A percentile compares a stretch with the other conserved stretches of the same genome.
These are phyloP conservation scores for Tetragonula carbonaria DNA, from an alignment of 2,888 invertebrate genomes.

Conservation along the genomic window DNA sequence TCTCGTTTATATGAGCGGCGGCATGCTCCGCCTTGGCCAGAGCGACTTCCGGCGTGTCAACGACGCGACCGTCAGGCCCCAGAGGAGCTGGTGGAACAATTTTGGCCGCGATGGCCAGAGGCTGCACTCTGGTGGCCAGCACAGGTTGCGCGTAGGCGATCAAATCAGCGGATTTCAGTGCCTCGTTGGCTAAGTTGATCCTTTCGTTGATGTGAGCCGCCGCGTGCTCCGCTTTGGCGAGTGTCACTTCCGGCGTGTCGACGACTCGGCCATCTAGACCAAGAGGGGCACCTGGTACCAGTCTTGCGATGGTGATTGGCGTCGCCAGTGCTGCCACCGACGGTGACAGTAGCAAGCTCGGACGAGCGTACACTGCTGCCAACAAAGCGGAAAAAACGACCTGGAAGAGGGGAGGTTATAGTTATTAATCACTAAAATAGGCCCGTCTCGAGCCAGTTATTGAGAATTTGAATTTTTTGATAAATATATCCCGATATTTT, in stretches of 20 bases:
- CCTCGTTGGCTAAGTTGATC: conserved; percentile 68
- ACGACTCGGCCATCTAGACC: conserved; percentile 80
- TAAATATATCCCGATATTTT: no score
- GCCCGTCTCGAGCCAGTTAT: no score
- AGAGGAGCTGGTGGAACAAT: conserved; percentile 74
- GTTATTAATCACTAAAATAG: no score
- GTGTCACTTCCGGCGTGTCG: conserved; percentile 80
- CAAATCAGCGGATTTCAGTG: conserved; percentile 58
- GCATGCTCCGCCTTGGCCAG: conserved; percentile 79
- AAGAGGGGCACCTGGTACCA: conserved; percentile 75
- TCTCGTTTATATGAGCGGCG: conserved; percentile 78
- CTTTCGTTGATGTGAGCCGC: conserved; percentile 78
- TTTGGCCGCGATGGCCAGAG: conserved; percentile 48
- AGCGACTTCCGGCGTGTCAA: conserved; percentile 81
- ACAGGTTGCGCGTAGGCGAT: conserved; percentile 23
- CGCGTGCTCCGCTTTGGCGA: conserved; percentile 80
- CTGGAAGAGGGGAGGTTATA: conserved; percentile 27
- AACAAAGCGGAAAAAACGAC: conserved; percentile 69
- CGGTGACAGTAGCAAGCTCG: conserved; percentile 46
- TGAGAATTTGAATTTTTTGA: no score
- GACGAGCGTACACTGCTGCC: conserved; percentile 68
- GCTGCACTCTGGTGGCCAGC: conserved; percentile 1
- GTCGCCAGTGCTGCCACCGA: conserved; percentile 25
- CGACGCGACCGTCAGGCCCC: conserved; percentile 79
- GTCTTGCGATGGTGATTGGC: conserved; percentile 62